phyloP scores from a whole-genome alignment of 1,140 invertebrate species.

The Anastatus disparis region DNA sequence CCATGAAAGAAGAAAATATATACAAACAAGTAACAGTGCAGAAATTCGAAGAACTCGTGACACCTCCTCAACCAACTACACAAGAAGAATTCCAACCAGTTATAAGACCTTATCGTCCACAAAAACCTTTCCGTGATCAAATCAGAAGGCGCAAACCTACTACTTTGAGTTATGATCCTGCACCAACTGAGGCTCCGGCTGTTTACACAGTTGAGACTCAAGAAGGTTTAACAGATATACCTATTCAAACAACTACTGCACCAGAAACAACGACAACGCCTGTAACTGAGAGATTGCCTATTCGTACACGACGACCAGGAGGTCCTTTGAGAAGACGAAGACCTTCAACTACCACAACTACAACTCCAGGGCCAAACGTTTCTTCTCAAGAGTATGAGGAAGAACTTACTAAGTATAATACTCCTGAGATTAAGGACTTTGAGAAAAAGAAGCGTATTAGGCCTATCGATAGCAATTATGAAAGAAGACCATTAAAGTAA shows the following conservation, averaged over 20 bases:
- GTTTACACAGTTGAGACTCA: conserved; percentile 22
- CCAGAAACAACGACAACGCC: conserved; percentile 38
- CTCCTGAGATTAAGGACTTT: conserved; percentile 29
- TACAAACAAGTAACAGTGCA: conserved; percentile 9
- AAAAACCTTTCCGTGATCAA: conserved; percentile 44
- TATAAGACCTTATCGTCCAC: conserved; percentile 39
- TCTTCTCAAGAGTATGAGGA: conserved; percentile 34
- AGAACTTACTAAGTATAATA: conserved; percentile 47
- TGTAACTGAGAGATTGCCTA: conserved; percentile 31
- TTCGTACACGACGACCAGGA: conserved; percentile 47
- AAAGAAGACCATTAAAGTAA: conserved; percentile 23
- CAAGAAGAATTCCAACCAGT: conserved; percentile 41
- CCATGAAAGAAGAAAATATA: neutral
- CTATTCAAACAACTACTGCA: conserved; percentile 38
- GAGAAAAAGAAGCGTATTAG: conserved; percentile 42
- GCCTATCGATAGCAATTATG: conserved; percentile 29
- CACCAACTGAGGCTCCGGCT: conserved; percentile 40
- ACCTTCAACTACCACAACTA: conserved; percentile 46
- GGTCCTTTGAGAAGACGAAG: conserved; percentile 37
- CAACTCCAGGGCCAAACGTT: conserved; percentile 14
- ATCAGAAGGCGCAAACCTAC: conserved; percentile 46
- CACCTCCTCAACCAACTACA: conserved; percentile 18
- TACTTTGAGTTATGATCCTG: conserved; percentile 36
- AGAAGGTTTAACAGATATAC: conserved; percentile 40
- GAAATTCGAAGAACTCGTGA: conserved; percentile 28